Evolutionary conservation across 2,888 invertebrate genomes (phyloP).

Genomic region (Melanotus villosus): DNA sequence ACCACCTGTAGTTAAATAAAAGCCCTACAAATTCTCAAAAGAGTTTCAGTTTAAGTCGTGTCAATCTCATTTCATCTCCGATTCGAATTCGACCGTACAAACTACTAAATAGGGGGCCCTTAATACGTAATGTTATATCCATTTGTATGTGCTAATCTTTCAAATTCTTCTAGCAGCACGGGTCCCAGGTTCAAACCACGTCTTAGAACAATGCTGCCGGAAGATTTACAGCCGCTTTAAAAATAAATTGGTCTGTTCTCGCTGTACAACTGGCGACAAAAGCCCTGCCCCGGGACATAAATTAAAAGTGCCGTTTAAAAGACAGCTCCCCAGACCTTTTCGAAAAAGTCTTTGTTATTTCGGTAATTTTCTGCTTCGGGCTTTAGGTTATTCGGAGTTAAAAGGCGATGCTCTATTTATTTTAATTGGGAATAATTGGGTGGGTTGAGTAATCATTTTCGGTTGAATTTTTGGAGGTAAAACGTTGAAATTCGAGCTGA

Average conservation of each 20-base stretch:
- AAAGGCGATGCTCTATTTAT: conserved; percentile 21
- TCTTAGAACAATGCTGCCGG: conserved; percentile 61
- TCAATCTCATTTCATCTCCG: too few relatives aligned
- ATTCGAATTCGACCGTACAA: too few relatives aligned
- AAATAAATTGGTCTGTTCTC: conserved; percentile 62
- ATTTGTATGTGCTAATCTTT: conserved; percentile 56
- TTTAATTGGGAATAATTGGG: conserved; percentile 30
- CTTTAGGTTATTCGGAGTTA: conserved; percentile 37
- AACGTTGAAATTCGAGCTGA: too few relatives aligned
- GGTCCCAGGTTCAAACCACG: conserved; percentile 51
- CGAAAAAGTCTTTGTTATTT: conserved; percentile 38
- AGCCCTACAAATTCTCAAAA: too few relatives aligned
- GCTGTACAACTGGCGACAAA: conserved; percentile 64
- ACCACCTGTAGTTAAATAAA: too few relatives aligned
- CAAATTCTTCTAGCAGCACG: conserved; percentile 56
- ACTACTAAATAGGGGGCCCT: too few relatives aligned
- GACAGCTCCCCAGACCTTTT: conserved; percentile 7
- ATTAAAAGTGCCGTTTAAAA: conserved; percentile 55
- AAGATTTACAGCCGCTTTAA: conserved; percentile 63
- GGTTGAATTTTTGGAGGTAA: too few relatives aligned
- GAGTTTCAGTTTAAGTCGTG: too few relatives aligned
- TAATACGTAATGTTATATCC: too few relatives aligned
- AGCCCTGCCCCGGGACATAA: conserved; percentile 60
- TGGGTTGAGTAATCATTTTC: too few relatives aligned
- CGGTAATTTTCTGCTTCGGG: conserved; percentile 37